Evolutionary conservation across 92 coral and sea anemone species (phyloP), one percentile per base, ranked within the genome.

Genomic region (Epizoanthus scotinus): DNA sequence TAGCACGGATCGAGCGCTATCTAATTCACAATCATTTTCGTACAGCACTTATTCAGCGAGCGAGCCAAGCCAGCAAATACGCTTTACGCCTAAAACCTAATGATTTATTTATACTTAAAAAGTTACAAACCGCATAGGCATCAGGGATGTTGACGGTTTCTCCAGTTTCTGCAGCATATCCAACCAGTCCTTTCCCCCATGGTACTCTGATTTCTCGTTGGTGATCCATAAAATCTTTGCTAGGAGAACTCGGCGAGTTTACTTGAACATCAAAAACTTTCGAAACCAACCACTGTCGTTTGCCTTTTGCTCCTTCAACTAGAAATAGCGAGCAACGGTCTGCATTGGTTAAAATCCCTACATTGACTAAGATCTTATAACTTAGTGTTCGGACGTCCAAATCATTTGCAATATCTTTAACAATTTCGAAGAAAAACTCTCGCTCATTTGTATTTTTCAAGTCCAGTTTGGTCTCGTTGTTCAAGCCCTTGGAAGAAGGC

Each of bases 121-220:
- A 86, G 91, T 79, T 87, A 94, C 99, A 84, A 86, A 96, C 99
- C 98, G 94, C 99, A 58, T 96, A 96, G 25, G 99, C 99, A 86
- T 96, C 99, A 72, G 95, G 95, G 65, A 96, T 96, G 94, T 96
- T 96, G 78, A 96, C 98, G 28, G 99, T 96, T 63, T 96, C 96
- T 31, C 99, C 99, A 6, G 99, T 96, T 60, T 94, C 91, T 52
- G 99, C 99, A 14, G 99, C 99, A 71, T 96, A 96, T 0, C 99
- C 99, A 53, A 96, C 99, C 83, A 96, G 82, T 13, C 99, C 99
- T 63, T 91, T 95, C 58, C 99, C 99, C 94, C 94, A 91, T 0
- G 99, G 99, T 38, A 96, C 99, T 79, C 98, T 79, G 62, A 96
- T 96, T 78, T 96, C 97, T 70, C 86, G 77, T 54, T 93, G 97